A percentile compares a stretch with the other conserved stretches of the same genome.
Evolutionary conservation across 2,113 vertebrate genomes (phyloP).

Genomic region (Amazona vittata): DNA sequence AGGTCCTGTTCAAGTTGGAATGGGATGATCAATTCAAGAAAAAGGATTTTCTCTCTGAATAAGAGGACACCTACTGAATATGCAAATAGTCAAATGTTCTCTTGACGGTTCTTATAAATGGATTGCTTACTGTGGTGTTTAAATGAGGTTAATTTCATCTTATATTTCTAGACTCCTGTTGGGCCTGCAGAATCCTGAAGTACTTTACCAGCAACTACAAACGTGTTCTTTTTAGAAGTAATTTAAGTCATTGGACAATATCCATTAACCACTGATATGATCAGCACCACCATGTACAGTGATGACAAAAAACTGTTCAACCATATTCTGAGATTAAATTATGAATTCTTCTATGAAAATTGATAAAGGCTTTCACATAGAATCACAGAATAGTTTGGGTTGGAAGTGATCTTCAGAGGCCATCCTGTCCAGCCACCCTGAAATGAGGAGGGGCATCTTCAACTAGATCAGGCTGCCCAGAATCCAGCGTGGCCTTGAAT

Average conservation of each 20-base stretch:
- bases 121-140: background rate
- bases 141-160: background rate
- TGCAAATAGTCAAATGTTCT: background rate
- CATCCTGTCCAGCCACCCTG: background rate
- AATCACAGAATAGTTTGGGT: background rate
- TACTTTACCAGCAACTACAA: background rate
- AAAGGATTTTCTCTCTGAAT: conserved; percentile 39
- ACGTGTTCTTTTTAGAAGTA: fast-evolving
- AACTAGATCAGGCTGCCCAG: background rate
- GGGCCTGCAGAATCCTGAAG: background rate
- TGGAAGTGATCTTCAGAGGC: background rate
- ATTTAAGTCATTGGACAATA: background rate
- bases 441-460: background rate
- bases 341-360: background rate
- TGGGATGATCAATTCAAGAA: background rate
- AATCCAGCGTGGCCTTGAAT: background rate
- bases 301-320: background rate
- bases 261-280: background rate
- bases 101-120: background rate
- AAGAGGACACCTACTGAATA: conserved; percentile 2
- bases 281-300: background rate
- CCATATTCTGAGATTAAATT: background rate
- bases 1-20: background rate
- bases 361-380: background rate
- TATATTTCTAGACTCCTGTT: background rate